Base-by-base conservation (phyloP, 2,113 vertebrate species). In the Coracopsis vasa region DNA sequence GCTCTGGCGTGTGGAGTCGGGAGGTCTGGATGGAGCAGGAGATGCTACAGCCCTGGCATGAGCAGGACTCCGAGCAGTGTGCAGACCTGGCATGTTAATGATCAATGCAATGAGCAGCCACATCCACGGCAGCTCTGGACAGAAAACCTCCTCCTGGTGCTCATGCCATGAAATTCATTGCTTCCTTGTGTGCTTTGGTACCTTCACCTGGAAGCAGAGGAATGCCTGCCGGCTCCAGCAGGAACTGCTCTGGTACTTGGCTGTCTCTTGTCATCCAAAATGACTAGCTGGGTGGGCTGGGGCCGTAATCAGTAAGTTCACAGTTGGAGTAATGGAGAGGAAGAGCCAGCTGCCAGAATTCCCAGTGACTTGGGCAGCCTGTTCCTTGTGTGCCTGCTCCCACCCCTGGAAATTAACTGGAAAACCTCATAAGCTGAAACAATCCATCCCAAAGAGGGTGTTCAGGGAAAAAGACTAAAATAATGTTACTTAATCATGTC, bases 1-100 rank as follows among this genome's bases (percentile, higher is more conserved):
- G 18, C 37, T 14, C 2, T 5, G 27, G 41, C 35, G 24, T 31
- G 41, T 3, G 2, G 60, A 35, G 33, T 12, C 1, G 1, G 9
- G 21, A 16, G 39, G 7, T 58, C 12, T 50, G 2, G 0, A 31
- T 66, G 31, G 50, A 65, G 31, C 37, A 62, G 73, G 64, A 47
- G 17, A 45, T 90, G 64, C n/a, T 41, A 15, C 0, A 0, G 77
- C 54, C 53, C 33, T 45, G 27, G 29, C 0, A 0, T 10, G 60
- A 80, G 60, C 54, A 54, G 41, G 45, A 83, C 33, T 6, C 33
- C 35, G 44, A 56, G 56, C 37, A 48, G 33, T 2, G 4, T n/a
- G 5, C 31, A 33, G 60, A 24, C 13, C 69, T 84, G 81, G 80
- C 2, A 9, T 5, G 11, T 9, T 66, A 61, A 66, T 45, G n/a